phyloP scores from a whole-genome alignment of 2,888 invertebrate genomes.

The Volucella inflata region DNA sequence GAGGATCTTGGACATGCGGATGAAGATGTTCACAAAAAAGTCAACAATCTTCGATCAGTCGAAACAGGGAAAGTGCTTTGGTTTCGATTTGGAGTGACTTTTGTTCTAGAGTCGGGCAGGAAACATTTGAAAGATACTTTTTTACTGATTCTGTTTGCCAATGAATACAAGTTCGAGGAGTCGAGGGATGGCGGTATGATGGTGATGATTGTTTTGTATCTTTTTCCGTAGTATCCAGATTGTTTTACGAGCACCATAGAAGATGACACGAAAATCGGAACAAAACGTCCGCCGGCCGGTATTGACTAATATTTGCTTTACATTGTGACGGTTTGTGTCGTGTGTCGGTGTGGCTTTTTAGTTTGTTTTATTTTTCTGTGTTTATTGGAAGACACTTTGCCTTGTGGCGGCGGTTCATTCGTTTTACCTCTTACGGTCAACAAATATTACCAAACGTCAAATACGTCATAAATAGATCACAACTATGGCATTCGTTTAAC shows the following conservation, averaged over 20 bases:
- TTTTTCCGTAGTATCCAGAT: constrained; percentile 43
- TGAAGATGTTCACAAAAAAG: constrained; percentile 7
- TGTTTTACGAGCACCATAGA: constrained; percentile 12
- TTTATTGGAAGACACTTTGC: constrained; percentile 25
- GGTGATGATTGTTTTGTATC: constrained; percentile 26
- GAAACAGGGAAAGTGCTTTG: constrained; percentile 41
- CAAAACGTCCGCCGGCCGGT: constrained; percentile 78
- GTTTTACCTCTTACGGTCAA: constrained; percentile 40
- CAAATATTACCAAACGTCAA: constrained; percentile 55
- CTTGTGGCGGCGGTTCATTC: constrained; percentile 29
- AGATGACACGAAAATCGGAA: constrained; percentile 67
- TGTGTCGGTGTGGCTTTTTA: constrained; percentile 61
- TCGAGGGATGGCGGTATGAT: no score
- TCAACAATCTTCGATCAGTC: constrained; percentile 41
- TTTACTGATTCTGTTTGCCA: constrained; percentile 52
- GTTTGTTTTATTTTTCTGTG: constrained; percentile 40
- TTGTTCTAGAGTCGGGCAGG: constrained; percentile 37
- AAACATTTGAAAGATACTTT: constrained; percentile 34
- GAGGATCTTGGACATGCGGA: neutral
- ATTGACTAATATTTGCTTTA: constrained; percentile 74
- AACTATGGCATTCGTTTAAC: neutral
- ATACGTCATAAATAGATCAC: neutral
- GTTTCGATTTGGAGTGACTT: neutral
- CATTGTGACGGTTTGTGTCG: constrained; percentile 56
- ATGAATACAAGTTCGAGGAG: constrained; percentile 16